Conservation (phyloP, 2,113 vertebrate species). For the Trematocara macrostoma region DNA sequence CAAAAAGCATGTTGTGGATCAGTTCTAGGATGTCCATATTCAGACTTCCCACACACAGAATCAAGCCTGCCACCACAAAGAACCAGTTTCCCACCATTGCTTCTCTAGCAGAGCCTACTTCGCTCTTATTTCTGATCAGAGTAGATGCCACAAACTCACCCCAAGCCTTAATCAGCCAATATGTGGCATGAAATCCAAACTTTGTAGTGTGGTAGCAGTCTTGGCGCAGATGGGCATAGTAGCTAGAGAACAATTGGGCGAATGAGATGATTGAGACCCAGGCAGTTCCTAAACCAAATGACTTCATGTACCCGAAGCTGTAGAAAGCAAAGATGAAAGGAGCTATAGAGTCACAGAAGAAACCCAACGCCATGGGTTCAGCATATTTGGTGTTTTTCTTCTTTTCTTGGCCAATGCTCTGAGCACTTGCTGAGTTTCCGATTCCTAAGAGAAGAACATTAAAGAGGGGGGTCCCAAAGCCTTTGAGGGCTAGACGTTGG, state of each 20-base stretch:
- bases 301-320: constrained; percentile 77
- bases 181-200: constrained; percentile 77
- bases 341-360: constrained; percentile 79
- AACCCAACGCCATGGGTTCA: constrained; percentile 83
- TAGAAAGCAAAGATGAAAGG: constrained; percentile 83
- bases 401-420: constrained; percentile 77
- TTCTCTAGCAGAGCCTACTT: constrained; percentile 49
- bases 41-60: constrained; percentile 72
- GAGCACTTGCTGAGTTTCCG: constrained; percentile 63
- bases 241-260: constrained; percentile 80
- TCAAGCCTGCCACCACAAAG: constrained; percentile 73
- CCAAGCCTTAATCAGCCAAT: constrained; percentile 84
- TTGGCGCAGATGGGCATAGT: constrained; percentile 79
- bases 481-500: constrained; percentile 79
- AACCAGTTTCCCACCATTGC: constrained; percentile 83
- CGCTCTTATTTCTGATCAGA: constrained; percentile 9
- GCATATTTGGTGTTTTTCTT: constrained; percentile 90
- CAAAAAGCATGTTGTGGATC: constrained; percentile 77
- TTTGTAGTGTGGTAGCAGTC: constrained; percentile 83
- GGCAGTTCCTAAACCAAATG: constrained; percentile 69
- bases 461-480: constrained; percentile 85
- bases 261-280: constrained; percentile 82
- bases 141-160: constrained; percentile 76
- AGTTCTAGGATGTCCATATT: constrained; percentile 81
- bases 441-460: constrained; percentile 82